These are phyloP conservation scores for Drosophila burlai DNA, from an alignment of 1,140 invertebrate genomes.

Conservation along the genomic window DNA sequence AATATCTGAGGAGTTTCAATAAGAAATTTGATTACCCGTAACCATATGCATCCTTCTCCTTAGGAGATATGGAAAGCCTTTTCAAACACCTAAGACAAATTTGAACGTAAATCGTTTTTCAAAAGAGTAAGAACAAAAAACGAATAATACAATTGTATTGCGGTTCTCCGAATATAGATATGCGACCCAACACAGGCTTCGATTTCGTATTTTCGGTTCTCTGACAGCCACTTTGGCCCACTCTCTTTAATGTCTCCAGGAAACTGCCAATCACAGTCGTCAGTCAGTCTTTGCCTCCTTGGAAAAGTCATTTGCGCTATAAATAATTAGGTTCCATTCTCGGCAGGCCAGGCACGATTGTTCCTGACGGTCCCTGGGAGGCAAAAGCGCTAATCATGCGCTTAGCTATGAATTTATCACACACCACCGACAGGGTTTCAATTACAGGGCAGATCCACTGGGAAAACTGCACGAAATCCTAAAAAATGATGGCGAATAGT, in stretches of 20 bases:
- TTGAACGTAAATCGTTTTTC: neutral
- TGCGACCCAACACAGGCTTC: neutral
- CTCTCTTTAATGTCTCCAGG: conserved; percentile 1
- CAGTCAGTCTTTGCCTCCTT: conserved; percentile 6
- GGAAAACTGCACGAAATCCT: conserved; percentile 70
- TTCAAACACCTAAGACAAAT: neutral
- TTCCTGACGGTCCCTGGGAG: neutral
- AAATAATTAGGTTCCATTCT: conserved; percentile 47
- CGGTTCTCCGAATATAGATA: neutral
- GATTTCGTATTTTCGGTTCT: neutral
- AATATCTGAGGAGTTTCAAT: no score
- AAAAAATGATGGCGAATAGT: conserved; percentile 77
- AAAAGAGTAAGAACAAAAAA: neutral
- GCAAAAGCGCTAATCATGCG: conserved; percentile 53
- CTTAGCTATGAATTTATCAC: conserved; percentile 56
- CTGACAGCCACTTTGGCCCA: conserved; percentile 7
- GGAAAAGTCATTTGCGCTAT: conserved; percentile 43
- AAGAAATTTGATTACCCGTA: conserved; percentile 1
- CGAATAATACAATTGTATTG: neutral
- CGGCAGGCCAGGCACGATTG: conserved; percentile 23
- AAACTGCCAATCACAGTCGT: conserved; percentile 39
- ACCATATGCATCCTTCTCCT: neutral
- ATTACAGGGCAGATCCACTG: conserved; percentile 40
- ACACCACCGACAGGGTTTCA: conserved; percentile 30
- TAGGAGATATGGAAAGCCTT: neutral